phyloP scores from a whole-genome alignment of 2,888 invertebrate species.

The Ectropis crepuscularia region DNA sequence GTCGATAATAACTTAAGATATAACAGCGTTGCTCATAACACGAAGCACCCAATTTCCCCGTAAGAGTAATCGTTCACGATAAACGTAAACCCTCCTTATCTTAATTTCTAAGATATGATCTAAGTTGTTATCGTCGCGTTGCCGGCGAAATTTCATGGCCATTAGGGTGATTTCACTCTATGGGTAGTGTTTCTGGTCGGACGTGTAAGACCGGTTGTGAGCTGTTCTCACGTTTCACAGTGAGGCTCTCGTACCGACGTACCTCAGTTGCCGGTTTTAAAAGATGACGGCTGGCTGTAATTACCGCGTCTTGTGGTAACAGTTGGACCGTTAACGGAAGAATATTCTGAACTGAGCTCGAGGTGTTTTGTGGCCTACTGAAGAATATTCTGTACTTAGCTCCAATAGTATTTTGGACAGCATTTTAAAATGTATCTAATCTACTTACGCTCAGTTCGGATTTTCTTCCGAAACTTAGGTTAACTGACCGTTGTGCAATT shows the following conservation, averaged over 20 bases:
- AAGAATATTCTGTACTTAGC: too few species aligned
- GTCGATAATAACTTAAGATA: slow-evolving; percentile 12
- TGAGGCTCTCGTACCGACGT: not conserved
- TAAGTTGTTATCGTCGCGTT: slow-evolving; percentile 16
- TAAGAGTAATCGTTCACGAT: slow-evolving; percentile 29
- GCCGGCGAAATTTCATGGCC: slow-evolving; percentile 20
- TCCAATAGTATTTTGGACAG: too few species aligned
- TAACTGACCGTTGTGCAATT: too few species aligned
- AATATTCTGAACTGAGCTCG: too few species aligned
- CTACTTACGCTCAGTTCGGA: too few species aligned
- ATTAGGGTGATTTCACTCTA: not conserved
- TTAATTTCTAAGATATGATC: slow-evolving; percentile 22
- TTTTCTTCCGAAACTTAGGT: too few species aligned
- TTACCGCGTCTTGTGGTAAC: too few species aligned
- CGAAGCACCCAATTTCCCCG: slow-evolving; percentile 18
- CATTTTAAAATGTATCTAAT: too few species aligned
- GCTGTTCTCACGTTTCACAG: not conserved
- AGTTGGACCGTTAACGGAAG: too few species aligned
- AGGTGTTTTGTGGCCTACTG: too few species aligned
- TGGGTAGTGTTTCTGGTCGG: not conserved
- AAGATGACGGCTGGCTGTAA: too few species aligned
- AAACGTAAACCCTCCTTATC: slow-evolving; percentile 19
- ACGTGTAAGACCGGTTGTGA: slow-evolving; percentile 5
- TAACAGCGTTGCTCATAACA: slow-evolving; percentile 17
- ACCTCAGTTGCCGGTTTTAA: too few species aligned